A percentile compares a stretch with the other conserved stretches of the same genome.
Conservation (phyloP, 2,888 invertebrate species). For the Gasteruption jaculator region DNA sequence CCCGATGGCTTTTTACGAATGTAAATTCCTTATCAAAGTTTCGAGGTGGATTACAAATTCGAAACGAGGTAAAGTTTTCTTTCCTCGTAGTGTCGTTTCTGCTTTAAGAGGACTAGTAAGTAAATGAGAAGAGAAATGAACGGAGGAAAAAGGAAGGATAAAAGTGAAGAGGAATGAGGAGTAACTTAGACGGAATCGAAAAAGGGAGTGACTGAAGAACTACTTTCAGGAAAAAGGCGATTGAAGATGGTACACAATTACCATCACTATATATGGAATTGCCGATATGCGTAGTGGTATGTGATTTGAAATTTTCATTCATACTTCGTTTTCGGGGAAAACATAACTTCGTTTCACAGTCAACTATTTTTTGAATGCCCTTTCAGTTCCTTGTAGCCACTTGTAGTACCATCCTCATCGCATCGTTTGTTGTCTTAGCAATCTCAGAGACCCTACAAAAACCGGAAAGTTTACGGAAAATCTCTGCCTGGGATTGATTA, state of each 20-base stretch:
- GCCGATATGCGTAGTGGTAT: constrained; percentile 40
- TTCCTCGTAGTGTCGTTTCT: constrained; percentile 23
- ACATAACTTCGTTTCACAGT: too few relatives aligned
- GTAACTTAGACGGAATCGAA: constrained; percentile 15
- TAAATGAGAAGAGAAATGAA: constrained; percentile 13
- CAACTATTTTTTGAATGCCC: too few relatives aligned
- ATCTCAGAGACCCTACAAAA: too few relatives aligned
- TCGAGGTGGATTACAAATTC: constrained; percentile 40
- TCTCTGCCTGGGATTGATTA: too few relatives aligned
- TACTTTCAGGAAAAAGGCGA: constrained; percentile 30
- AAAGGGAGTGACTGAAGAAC: constrained; percentile 31
- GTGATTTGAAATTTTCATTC: constrained; percentile 39
- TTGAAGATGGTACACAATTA: too few relatives aligned
- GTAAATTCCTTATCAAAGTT: constrained; percentile 43
- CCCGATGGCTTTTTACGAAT: constrained; percentile 38
- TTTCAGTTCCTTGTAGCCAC: too few relatives aligned
- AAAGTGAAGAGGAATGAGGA: constrained; percentile 6
- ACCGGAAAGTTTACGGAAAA: too few relatives aligned
- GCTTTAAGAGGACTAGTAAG: constrained; percentile 22
- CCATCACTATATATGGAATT: constrained; percentile 28
- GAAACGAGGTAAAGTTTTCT: constrained; percentile 36
- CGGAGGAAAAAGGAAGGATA: constrained; percentile 5
- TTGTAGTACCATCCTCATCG: too few relatives aligned
- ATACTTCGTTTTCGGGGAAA: too few relatives aligned
- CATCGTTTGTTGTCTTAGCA: too few relatives aligned